A percentile compares a stretch with the other conserved stretches of the same genome.
Conservation (phyloP, 2,888 invertebrate genomes). For the Tenthredo mesomela region DNA sequence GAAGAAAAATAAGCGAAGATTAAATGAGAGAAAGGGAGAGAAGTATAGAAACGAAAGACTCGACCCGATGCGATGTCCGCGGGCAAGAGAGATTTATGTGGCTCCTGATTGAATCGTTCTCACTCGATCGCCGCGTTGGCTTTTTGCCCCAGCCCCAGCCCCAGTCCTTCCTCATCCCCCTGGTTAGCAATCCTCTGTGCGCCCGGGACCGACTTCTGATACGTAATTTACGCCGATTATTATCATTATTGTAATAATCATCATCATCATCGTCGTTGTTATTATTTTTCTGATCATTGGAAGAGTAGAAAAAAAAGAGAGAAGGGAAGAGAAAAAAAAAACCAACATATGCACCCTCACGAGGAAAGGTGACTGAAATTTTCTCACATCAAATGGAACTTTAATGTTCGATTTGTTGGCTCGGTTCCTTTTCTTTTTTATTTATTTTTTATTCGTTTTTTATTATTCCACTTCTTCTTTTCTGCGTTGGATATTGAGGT, state of each 20-base stretch:
- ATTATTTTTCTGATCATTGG: background rate
- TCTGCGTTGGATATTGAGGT: constrained; percentile 18
- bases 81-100: constrained; percentile 77
- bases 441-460: constrained; percentile 54
- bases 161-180: constrained; percentile 56
- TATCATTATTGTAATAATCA: background rate
- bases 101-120: constrained; percentile 78
- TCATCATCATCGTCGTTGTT: background rate
- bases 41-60: constrained; percentile 48
- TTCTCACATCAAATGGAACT: constrained; percentile 19
- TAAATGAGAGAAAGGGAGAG: constrained; percentile 48
- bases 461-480: constrained; percentile 52
- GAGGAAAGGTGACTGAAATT: background rate
- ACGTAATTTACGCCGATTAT: constrained; percentile 1
- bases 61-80: constrained; percentile 73
- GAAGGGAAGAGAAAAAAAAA: background rate
- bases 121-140: constrained; percentile 77
- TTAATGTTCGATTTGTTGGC: constrained; percentile 34
- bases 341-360: background rate
- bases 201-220: constrained; percentile 53
- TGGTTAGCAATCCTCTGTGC: constrained; percentile 58
- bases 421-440: constrained; percentile 49
- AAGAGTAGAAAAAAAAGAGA: background rate
- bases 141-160: constrained; percentile 72
- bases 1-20: constrained; percentile 59